These are phyloP conservation scores for Caenorhabditis panamensis DNA, from an alignment of 2,888 invertebrate genomes.

Conservation along the genomic window DNA sequence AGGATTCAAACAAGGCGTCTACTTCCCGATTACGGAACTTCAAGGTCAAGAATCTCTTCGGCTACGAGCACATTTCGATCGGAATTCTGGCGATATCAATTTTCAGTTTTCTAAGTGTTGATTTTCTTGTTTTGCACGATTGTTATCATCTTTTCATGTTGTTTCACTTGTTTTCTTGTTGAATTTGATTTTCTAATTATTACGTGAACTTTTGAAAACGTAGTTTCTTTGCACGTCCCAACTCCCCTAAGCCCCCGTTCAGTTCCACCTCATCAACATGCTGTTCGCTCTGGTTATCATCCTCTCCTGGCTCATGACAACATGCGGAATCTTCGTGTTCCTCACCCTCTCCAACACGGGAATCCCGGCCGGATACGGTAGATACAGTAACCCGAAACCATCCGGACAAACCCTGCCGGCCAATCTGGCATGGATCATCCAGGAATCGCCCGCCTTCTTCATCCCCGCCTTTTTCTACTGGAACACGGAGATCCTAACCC, in stretches of 20 bases:
- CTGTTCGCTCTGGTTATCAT: conserved; percentile 15
- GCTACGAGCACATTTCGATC: conserved; percentile 44
- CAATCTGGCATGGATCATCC: conserved; percentile 73
- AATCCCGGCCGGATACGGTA: conserved; percentile 20
- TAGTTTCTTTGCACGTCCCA: not conserved
- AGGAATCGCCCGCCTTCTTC: conserved; percentile 74
- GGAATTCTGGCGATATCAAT: conserved; percentile 46
- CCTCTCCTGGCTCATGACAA: conserved; percentile 39
- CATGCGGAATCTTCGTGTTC: conserved; percentile 34
- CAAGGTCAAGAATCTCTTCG: conserved; percentile 21
- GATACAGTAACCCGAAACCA: conserved; percentile 19
- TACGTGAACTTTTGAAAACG: not conserved
- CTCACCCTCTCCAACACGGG: conserved; percentile 26
- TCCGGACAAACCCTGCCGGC: conserved; percentile 45
- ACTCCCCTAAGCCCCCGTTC: too few species aligned
- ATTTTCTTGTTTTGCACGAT: not conserved
- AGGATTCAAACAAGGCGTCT: conserved; percentile 74
- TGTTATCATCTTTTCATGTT: not conserved
- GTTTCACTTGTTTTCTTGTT: conserved; percentile 4
- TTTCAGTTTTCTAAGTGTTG: conserved; percentile 61
- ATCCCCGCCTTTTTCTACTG: conserved; percentile 66
- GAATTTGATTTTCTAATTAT: too few species aligned
- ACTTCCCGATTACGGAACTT: conserved; percentile 64
- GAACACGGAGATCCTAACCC: conserved; percentile 8
- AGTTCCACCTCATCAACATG: conserved; percentile 4